Evolutionary conservation across 1,140 invertebrate genomes (phyloP).

Genomic region (Dreissena rostriformis): DNA sequence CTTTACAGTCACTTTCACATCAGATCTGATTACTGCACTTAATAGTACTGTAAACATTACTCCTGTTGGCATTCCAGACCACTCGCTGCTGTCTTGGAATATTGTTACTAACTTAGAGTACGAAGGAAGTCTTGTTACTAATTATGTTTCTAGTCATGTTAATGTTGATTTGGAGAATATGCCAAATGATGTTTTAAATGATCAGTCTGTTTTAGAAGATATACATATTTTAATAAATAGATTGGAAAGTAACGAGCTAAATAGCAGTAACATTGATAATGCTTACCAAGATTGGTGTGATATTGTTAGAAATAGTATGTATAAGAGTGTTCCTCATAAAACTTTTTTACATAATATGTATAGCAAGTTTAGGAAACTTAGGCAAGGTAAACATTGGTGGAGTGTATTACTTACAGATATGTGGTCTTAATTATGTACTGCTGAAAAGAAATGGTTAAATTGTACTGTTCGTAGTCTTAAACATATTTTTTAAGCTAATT

Average conservation of each 20-base stretch:
- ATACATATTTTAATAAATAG: neutral
- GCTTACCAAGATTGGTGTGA: constrained; percentile 16
- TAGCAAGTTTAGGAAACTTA: neutral
- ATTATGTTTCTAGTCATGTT: too few species aligned
- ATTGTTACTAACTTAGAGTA: neutral
- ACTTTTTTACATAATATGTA: neutral
- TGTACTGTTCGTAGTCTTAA: constrained; percentile 4
- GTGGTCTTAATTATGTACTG: constrained; percentile 4
- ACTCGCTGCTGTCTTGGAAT: constrained; percentile 25
- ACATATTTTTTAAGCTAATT: constrained; percentile 9
- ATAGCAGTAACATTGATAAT: constrained; percentile 6
- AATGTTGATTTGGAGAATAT: constrained; percentile 3
- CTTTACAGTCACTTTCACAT: constrained; percentile 18
- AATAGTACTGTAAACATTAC: constrained; percentile 1
- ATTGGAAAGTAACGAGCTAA: neutral
- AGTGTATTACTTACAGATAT: neutral
- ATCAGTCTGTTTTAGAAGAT: neutral
- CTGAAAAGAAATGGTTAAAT: constrained; percentile 13
- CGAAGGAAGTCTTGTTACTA: too few species aligned
- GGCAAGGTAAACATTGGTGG: constrained; percentile 12
- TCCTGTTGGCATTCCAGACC: neutral
- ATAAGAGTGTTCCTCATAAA: constrained; percentile 13
- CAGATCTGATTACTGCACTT: constrained; percentile 8
- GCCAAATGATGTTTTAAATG: neutral
- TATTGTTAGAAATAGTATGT: constrained; percentile 24